Percentiles rank a stretch among this genome's conserved stretches.
Evolutionary conservation across 2,113 vertebrate genomes (phyloP).

Genomic region (Crotalus tigris): DNA sequence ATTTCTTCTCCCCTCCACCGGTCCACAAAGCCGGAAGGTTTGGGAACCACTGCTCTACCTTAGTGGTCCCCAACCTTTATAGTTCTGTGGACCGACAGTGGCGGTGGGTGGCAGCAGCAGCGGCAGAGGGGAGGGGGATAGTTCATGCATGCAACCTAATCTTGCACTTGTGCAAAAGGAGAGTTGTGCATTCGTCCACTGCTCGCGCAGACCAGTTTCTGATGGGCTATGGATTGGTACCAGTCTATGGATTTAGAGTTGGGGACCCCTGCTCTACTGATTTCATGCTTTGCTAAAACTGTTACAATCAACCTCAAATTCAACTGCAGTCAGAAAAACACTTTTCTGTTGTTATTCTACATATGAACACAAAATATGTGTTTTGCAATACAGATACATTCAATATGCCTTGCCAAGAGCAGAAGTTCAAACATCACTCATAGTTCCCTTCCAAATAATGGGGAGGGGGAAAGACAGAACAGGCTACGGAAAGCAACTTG

Average conservation of each 20-base stretch:
- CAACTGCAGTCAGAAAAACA: background rate
- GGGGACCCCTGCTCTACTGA: background rate
- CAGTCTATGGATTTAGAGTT: background rate
- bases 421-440: background rate
- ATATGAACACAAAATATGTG: background rate
- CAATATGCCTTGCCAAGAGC: background rate
- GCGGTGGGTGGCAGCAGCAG: too few species aligned
- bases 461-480: too few species aligned
- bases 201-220: background rate
- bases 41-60: background rate
- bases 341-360: background rate
- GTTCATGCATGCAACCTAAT: background rate
- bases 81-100: background rate
- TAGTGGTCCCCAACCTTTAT: background rate
- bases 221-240: background rate
- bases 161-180: background rate
- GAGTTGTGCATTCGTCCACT: accelerated
- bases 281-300: background rate
- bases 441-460: background rate
- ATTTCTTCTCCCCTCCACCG: background rate
- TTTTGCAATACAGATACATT: background rate
- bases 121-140: background rate
- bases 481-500: background rate
- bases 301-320: background rate
- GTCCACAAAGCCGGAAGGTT: background rate